A percentile compares a stretch with the other conserved stretches of the same genome.
These are phyloP conservation scores for Pemphredon lugubris DNA, from an alignment of 2,888 invertebrate genomes.

Conservation along the genomic window DNA sequence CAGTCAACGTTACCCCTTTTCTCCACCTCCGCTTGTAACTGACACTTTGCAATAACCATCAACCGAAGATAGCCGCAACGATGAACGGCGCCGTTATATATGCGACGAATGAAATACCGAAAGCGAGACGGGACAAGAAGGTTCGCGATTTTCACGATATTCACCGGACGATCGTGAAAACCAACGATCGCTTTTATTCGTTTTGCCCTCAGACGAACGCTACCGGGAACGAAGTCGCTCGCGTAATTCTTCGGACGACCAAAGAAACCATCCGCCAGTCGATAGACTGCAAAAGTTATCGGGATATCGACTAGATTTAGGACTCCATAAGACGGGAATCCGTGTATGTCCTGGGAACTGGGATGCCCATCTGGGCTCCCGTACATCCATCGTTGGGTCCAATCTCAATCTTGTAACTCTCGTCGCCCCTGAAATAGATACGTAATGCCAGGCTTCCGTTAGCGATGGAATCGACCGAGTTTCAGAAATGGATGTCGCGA, in stretches of 20 bases:
- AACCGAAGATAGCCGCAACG: too few species aligned
- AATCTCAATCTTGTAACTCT: constrained; percentile 55
- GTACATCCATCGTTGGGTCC: constrained; percentile 39
- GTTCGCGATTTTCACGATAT: constrained; percentile 28
- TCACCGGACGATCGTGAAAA: constrained; percentile 21
- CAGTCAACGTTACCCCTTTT: too few species aligned
- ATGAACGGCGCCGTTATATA: too few species aligned
- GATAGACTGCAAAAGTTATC: constrained; percentile 49
- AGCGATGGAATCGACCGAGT: constrained; percentile 27
- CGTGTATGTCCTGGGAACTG: constrained; percentile 39
- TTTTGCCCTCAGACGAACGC: constrained; percentile 14
- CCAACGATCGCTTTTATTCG: background rate
- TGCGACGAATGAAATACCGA: too few species aligned
- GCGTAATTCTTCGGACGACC: constrained; percentile 39
- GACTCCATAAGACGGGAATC: constrained; percentile 40
- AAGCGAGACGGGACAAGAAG: constrained; percentile 11
- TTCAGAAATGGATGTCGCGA: constrained; percentile 10
- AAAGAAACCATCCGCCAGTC: constrained; percentile 32
- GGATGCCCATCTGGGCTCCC: constrained; percentile 29
- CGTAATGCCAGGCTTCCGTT: constrained; percentile 24
- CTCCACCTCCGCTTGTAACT: too few species aligned
- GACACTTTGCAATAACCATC: too few species aligned
- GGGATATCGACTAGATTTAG: constrained; percentile 56
- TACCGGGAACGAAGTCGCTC: background rate
- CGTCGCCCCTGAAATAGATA: constrained; percentile 42